Base-by-base conservation (phyloP, 2,113 vertebrate genomes). In the Tricholaema leucomelas region DNA sequence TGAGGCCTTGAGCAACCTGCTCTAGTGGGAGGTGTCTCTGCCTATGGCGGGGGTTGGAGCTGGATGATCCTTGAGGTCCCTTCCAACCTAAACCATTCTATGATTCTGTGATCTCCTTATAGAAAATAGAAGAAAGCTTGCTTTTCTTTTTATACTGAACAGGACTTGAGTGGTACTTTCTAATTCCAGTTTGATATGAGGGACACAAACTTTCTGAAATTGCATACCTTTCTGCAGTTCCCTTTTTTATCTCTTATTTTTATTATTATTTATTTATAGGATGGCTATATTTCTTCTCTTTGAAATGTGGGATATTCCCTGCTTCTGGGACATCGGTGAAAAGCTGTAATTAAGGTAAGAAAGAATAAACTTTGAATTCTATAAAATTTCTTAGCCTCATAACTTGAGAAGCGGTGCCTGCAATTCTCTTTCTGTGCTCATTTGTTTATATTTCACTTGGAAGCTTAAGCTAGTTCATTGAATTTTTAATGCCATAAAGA, bases 291-390 rank as follows among this genome's bases (percentile, higher is more conserved):
- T 55, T 24, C 36, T 88, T 85, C 44, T 27, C 33, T 76, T 94
- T 60, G 81, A 59, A 75, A 93, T 55, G 73, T 31, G 30, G 35
- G 46, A 50, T 33, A 10, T 60, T 63, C 13, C 74, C 27, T 61
- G 28, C 54, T 92, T 87, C 83, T 54, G 66, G 66, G 46, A 78
- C 12, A 19, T n/a, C 44, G 60, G 55, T 85, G 81, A 82, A 79
- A 89, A 67, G 35, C 20, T 46, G n/a, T 87, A 92, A 96, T 83
- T 95, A 97, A 97, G 97, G 97, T 98, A 97, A 94, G 86, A 90
- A 79, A 85, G 28, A 48, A 46, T 56, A 16, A 74, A 71, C 8
- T 90, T 90, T 17, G 56, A 6, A 65, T 70, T 77, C 60, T 46
- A 18, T 71, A 19, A 5, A 17, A 36, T 72, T 75, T 73, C 35